Evolutionary conservation across 2,797 vertebrate genomes (phyloP), one percentile per base, ranked within the genome.

Genomic region (Gymnothorax javanicus): DNA sequence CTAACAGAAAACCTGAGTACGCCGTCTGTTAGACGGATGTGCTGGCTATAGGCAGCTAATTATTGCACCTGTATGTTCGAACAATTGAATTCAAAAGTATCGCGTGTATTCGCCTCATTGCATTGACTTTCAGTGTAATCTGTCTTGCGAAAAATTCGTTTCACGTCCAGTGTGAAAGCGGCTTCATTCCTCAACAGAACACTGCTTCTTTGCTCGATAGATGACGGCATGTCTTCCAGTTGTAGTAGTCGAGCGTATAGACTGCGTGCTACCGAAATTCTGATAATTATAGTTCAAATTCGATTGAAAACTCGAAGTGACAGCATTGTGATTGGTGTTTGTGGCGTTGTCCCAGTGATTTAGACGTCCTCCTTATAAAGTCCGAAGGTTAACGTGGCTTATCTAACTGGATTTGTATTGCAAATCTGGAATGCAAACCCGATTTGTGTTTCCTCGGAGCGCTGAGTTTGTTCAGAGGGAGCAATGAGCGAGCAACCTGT

Each of bases 401-500:
- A 62, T 27, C 59, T 83, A 25, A 83, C 27, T 58, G 56, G 82
- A 58, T 83, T 83, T 83, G 56, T 27, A 1, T 60, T 83, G 25
- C 75, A 56, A 79, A 79, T 56, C 50, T 75, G 33, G 73, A 75
- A 75, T 4, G 33, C 73, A 75, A 75, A 75, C 73, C 50, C 50
- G 69, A 86, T 86, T 86, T 81, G 82, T 84, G 43, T 4, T 25
- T 2, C 23, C 33, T 2, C 59, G 20, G 9, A 8, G 69, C 11
- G 43, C 79, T 25, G 56, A 43, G 73, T 67, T n/a, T 67, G 7
- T 0, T 67, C 62, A 67, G 20, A 2, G 33, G 33, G 2, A 43
- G 33, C 33, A 43, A 43, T 43, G 33, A 43, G 33, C 33, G 33
- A 43, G 33, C 1, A 43, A 43, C 33, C 33, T 43, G 33, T 43